Percentiles rank a stretch among this genome's conserved stretches.
These are phyloP conservation scores for Macaca nemestrina DNA, from an alignment of 2,113 vertebrate genomes.

Conservation along the genomic window DNA sequence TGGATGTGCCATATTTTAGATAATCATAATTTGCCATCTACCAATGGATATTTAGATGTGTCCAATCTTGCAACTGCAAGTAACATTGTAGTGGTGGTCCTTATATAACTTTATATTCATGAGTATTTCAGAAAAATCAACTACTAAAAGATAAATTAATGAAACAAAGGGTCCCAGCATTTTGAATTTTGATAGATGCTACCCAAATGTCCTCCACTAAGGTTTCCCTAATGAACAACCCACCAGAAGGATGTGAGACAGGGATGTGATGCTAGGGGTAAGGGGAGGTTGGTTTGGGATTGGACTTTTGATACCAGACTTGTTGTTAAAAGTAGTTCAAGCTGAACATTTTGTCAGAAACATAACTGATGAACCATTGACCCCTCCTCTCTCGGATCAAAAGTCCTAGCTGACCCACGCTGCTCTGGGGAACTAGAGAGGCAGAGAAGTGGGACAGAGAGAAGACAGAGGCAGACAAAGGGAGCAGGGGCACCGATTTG, in stretches of 20 bases:
- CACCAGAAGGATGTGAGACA: neutral
- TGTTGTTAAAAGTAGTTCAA: neutral
- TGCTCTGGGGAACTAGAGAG: neutral
- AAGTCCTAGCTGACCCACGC: neutral
- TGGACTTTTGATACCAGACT: neutral
- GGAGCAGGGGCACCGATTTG: neutral
- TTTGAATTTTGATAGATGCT: neutral
- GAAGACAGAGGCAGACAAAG: neutral
- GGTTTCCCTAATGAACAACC: neutral
- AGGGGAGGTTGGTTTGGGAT: neutral
- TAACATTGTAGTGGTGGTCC: neutral
- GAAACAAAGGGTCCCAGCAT: neutral
- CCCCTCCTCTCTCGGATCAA: neutral
- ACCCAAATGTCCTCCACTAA: neutral
- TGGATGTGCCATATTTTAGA: neutral
- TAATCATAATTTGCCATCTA: neutral
- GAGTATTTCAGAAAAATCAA: neutral
- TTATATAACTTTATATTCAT: neutral
- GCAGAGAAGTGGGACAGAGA: neutral
- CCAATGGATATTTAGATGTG: neutral
- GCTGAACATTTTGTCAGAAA: neutral
- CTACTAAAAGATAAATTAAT: neutral
- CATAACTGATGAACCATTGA: accelerated
- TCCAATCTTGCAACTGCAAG: neutral
- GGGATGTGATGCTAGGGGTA: no score